A percentile compares a stretch with the other conserved stretches of the same genome.
phyloP scores from a whole-genome alignment of 2,113 vertebrate species.

The Caloenas nicobarica region DNA sequence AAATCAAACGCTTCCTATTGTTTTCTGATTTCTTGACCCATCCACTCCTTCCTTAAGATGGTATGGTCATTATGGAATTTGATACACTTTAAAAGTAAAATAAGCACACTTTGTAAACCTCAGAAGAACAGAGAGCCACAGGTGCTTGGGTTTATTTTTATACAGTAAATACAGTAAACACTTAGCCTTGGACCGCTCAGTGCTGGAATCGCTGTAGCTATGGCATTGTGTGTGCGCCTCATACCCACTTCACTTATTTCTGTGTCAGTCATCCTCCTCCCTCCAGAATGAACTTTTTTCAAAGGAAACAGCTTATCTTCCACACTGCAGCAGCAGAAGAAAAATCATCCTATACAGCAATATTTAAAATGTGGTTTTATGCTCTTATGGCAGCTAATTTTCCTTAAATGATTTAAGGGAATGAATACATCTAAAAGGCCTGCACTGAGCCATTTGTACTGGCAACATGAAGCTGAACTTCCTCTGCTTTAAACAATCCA shows the following conservation, averaged over 20 bases:
- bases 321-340: conserved; percentile 41
- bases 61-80: not conserved
- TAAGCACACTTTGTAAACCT: not conserved
- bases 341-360: conserved; percentile 54
- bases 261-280: not conserved
- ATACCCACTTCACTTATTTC: conserved; percentile 28
- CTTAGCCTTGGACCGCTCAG: not conserved
- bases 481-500: not conserved
- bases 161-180: not conserved
- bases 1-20: not conserved
- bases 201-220: not conserved
- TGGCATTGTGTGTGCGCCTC: not conserved
- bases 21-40: not conserved
- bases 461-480: not conserved
- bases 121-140: not conserved
- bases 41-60: not conserved
- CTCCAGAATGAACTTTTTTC: conserved; percentile 30
- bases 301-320: conserved; percentile 70
- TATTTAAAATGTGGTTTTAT: conserved; percentile 65
- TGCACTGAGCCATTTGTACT: conserved; percentile 62
- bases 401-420: conserved; percentile 78
- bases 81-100: not conserved
- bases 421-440: conserved; percentile 64
- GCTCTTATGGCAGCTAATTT: conserved; percentile 80
- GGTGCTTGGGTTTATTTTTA: not conserved